These are phyloP conservation scores for Odontamblyopus lacepedii DNA, from an alignment of 2,797 vertebrate species.

Conservation along the genomic window DNA sequence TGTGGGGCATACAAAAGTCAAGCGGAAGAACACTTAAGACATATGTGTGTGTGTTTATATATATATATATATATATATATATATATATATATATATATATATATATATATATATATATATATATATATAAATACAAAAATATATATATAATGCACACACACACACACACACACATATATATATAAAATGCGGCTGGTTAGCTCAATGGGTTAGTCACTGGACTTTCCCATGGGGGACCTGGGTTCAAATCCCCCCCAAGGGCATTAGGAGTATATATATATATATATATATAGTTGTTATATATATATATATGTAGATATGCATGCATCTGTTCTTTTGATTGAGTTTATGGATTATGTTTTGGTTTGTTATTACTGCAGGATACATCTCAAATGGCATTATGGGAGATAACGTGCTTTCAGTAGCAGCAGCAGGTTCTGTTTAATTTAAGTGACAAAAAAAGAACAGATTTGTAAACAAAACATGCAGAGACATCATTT, in stretches of 20 bases:
- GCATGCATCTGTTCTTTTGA: neutral
- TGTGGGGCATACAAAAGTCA: neutral
- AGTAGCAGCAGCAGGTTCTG: slow-evolving; percentile 23
- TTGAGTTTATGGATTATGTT: slow-evolving; percentile 7
- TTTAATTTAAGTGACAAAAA: slow-evolving; percentile 32
- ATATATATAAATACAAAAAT: neutral
- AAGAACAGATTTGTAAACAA: slow-evolving; percentile 48
- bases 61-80: too few relatives aligned
- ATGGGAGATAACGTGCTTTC: slow-evolving; percentile 28
- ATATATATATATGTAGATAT: too few relatives aligned
- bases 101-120: too few relatives aligned
- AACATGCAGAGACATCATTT: slow-evolving; percentile 29
- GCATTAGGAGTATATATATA: too few relatives aligned
- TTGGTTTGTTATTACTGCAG: slow-evolving; percentile 7
- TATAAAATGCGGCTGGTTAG: too few relatives aligned
- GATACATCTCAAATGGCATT: slow-evolving; percentile 14
- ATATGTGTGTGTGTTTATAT: neutral
- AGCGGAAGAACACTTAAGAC: neutral
- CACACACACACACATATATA: too few relatives aligned
- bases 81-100: neutral
- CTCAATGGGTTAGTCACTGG: too few relatives aligned
- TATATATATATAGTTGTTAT: neutral
- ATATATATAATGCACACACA: too few relatives aligned
- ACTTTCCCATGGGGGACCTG: too few relatives aligned
- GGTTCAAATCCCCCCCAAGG: too few relatives aligned